Conservation (phyloP, 2,113 vertebrate genomes). For the Circaetus cinerascens region DNA sequence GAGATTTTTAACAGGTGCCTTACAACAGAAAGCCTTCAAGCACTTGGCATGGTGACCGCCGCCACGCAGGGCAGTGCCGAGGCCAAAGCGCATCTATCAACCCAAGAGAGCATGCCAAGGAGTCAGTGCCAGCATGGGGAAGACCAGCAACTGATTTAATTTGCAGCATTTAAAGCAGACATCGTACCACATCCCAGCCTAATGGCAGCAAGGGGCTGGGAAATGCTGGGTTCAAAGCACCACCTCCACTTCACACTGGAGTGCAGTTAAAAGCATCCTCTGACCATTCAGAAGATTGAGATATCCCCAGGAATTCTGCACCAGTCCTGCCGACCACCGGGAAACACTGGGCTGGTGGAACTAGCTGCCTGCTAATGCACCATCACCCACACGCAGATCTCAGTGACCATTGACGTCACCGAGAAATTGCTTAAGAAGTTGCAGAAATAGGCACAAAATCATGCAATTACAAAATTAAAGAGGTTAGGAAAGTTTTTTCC, state of each 20-base stretch:
- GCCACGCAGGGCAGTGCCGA: fast-evolving
- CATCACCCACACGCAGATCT: neutral
- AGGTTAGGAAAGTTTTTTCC: neutral
- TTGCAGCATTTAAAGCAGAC: neutral
- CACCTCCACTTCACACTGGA: neutral
- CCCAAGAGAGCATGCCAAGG: neutral
- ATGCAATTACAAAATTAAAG: neutral
- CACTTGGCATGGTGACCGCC: neutral
- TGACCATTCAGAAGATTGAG: neutral
- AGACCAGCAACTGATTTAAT: neutral
- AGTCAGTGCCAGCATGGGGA: neutral
- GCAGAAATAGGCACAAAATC: neutral
- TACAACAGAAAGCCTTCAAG: neutral
- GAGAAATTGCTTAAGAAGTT: neutral
- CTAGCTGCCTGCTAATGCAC: fast-evolving
- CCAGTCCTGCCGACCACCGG: fast-evolving
- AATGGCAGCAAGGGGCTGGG: neutral
- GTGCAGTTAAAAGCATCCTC: neutral
- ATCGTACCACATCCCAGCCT: neutral
- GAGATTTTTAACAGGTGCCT: neutral
- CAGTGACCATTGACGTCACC: fast-evolving
- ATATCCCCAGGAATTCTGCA: neutral
- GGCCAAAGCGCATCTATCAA: neutral
- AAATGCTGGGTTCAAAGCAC: neutral
- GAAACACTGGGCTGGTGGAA: neutral